These are phyloP conservation scores for Halcyon senegalensis DNA, from an alignment of 2,113 vertebrate species.

Conservation along the genomic window DNA sequence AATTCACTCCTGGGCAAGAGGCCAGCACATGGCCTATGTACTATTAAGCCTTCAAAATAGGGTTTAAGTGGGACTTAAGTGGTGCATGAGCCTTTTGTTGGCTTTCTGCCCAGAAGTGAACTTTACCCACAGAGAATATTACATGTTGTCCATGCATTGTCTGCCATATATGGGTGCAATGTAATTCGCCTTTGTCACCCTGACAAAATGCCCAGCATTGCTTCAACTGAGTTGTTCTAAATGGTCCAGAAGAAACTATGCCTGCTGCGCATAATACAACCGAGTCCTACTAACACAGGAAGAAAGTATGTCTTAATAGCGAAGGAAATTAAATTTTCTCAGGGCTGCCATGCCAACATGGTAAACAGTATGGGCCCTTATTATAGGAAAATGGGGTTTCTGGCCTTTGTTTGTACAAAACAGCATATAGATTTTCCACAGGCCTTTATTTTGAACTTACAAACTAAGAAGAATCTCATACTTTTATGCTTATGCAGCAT, in stretches of 20 bases:
- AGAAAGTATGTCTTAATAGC: background rate
- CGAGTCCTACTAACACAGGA: background rate
- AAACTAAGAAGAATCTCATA: background rate
- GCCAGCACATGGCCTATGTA: slow-evolving; percentile 46
- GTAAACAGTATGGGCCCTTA: background rate
- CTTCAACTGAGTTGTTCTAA: background rate
- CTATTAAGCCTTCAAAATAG: slow-evolving; percentile 61
- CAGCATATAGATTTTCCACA: background rate
- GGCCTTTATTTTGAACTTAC: background rate
- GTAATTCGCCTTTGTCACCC: slow-evolving; percentile 15
- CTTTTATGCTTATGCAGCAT: background rate
- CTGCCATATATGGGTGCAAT: background rate
- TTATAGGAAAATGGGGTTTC: background rate
- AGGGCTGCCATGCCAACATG: background rate
- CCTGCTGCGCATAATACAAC: background rate
- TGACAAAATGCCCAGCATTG: background rate
- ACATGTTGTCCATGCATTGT: background rate
- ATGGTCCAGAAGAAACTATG: background rate
- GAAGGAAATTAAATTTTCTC: background rate
- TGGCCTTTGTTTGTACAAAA: background rate
- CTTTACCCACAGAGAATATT: slow-evolving; percentile 47
- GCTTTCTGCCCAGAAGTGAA: slow-evolving; percentile 61
- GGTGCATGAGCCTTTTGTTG: slow-evolving; percentile 52
- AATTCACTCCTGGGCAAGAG: slow-evolving; percentile 54
- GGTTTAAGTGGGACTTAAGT: slow-evolving; percentile 67